Evolutionary conservation across 2,888 invertebrate species (phyloP), one percentile per base, ranked within the genome.

Genomic region (Buathra laborator): DNA sequence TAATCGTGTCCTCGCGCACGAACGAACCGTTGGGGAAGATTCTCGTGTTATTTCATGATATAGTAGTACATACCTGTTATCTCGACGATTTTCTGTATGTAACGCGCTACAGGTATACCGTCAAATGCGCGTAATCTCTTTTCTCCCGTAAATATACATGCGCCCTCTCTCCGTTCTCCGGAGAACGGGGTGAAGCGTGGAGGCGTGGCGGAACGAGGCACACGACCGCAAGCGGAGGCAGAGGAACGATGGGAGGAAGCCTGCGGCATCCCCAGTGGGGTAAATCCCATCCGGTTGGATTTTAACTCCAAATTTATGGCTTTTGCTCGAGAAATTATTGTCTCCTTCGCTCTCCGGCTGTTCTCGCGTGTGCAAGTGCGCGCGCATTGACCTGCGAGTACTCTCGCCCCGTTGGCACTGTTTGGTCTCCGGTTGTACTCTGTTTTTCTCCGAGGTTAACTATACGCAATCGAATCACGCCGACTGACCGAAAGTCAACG

Each of bases 291-390:
- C 90, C 88, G 89, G 90, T 89, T 89, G 91, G 91, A 92, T 91
- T 92, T 92, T 91, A 92, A 91, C 92, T 89, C 88, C 88, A 86
- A 92, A 92, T 92, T 92, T 92, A 93, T 91, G 88, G 91, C 88
- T 80, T 37, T 53, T 48, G 79, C 68, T 85, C 66, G 85, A 76
- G 75, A 90, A 92, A 90, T 92, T 92, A 92, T 92, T 90, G 91
- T 92, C 89, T 88, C 87, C 87, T 86, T 51, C 76, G 80, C 76
- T 76, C 44, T 62, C 59, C 62, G 62, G 46, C 24, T 29, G 48
- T 62, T 10, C 74, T 29, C 29, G 53, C 32, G 32, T 59, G 16
- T 59, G 59, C 53, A 19, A 37, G 19, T 16, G 7, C 16, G 9
- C 16, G 53, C 44, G 44, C 29, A 6, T 29, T 29, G 74, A 48